These are phyloP conservation scores for Leptothorax acervorum DNA, from an alignment of 2,888 invertebrate genomes.

Conservation along the genomic window DNA sequence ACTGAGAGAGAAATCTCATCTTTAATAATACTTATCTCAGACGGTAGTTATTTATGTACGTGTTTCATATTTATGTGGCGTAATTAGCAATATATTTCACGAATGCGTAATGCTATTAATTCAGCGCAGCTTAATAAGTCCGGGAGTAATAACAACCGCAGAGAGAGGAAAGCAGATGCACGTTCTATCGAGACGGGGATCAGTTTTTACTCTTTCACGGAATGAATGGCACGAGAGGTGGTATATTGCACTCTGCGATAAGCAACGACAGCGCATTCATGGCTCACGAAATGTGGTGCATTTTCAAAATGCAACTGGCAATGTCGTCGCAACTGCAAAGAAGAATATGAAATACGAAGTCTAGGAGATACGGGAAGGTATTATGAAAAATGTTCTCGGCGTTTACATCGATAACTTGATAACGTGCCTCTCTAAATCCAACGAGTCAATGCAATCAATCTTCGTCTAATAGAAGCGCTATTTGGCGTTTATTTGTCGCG, in stretches of 20 bases:
- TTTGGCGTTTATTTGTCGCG: background rate
- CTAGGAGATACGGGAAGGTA: background rate
- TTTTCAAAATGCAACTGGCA: conserved; percentile 20
- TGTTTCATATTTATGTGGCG: conserved; percentile 25
- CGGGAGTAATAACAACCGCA: conserved; percentile 25
- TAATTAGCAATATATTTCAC: conserved; percentile 43
- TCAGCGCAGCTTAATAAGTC: conserved; percentile 39
- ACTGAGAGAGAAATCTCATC: conserved; percentile 13
- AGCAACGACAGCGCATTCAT: conserved; percentile 31
- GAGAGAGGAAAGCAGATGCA: conserved; percentile 10
- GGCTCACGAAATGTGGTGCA: background rate
- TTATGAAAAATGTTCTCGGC: conserved; percentile 17
- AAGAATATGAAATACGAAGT: background rate
- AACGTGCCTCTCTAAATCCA: conserved; percentile 21
- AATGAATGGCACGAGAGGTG: conserved; percentile 34
- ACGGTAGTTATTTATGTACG: conserved; percentile 4
- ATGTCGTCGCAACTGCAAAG: background rate
- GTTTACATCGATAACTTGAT: conserved; percentile 37
- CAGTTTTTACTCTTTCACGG: conserved; percentile 39
- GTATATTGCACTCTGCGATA: conserved; percentile 2
- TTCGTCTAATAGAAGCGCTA: background rate
- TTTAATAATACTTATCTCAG: conserved; percentile 38
- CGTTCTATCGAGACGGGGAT: conserved; percentile 28
- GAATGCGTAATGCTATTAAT: conserved; percentile 45
- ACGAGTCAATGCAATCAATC: conserved; percentile 22